These are phyloP conservation scores for Melieria omissa DNA, from an alignment of 2,888 invertebrate species.

Conservation along the genomic window DNA sequence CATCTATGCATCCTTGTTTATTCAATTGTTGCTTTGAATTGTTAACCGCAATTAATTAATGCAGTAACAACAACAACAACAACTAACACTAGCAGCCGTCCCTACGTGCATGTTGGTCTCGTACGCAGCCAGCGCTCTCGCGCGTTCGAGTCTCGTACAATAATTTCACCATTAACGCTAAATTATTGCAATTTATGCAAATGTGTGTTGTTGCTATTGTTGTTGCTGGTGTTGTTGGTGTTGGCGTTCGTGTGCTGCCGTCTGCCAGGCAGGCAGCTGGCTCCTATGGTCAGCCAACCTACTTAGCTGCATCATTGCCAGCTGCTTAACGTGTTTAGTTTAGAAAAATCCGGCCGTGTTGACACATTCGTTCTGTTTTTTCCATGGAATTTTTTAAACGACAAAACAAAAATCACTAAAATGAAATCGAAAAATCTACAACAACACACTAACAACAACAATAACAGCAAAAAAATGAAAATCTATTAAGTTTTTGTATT, in stretches of 20 bases:
- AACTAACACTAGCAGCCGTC: slow-evolving; percentile 8
- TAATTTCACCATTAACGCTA: slow-evolving; percentile 33
- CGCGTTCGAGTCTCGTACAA: slow-evolving; percentile 11
- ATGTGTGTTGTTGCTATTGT: slow-evolving; percentile 21
- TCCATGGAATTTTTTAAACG: slow-evolving; percentile 33
- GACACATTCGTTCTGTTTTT: slow-evolving; percentile 53
- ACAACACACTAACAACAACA: neutral
- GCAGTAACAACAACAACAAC: slow-evolving; percentile 2
- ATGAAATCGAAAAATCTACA: slow-evolving; percentile 11
- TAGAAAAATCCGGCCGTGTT: slow-evolving; percentile 63
- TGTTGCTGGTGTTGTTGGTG: slow-evolving; percentile 36
- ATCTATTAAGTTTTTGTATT: too few species aligned
- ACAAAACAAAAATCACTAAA: slow-evolving; percentile 27
- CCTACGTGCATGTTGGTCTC: neutral
- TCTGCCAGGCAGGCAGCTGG: slow-evolving; percentile 32
- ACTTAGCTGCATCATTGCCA: slow-evolving; percentile 42
- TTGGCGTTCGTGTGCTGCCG: slow-evolving; percentile 22
- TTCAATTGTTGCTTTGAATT: slow-evolving; percentile 33
- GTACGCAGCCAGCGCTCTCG: neutral
- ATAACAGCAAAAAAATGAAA: neutral
- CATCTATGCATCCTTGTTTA: slow-evolving; percentile 45
- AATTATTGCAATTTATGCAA: slow-evolving; percentile 32
- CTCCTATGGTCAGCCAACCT: slow-evolving; percentile 17
- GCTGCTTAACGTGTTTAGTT: slow-evolving; percentile 62
- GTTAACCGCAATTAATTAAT: slow-evolving; percentile 38